These are phyloP conservation scores for Otus sunia DNA, from an alignment of 2,113 vertebrate genomes.

Conservation along the genomic window DNA sequence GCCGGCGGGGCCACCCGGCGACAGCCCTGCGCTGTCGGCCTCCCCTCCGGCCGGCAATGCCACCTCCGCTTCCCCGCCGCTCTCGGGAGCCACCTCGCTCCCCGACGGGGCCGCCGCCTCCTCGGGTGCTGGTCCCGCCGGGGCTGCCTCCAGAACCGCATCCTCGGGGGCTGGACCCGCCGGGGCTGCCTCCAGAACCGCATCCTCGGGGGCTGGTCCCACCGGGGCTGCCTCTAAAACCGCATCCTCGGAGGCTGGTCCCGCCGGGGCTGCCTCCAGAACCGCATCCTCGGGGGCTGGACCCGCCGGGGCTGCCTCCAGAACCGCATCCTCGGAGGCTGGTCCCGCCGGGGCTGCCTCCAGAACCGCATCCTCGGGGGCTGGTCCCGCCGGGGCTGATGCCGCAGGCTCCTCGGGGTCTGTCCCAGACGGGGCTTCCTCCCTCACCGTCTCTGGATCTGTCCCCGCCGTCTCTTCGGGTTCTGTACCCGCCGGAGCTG, in stretches of 20 bases:
- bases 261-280: neutral
- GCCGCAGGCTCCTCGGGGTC: accelerated
- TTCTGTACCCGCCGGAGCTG: neutral
- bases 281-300: neutral
- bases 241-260: neutral
- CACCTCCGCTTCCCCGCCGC: neutral
- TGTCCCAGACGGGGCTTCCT: no score
- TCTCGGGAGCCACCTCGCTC: neutral
- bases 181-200: neutral
- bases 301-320: neutral
- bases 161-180: neutral
- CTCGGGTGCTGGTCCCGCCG: neutral
- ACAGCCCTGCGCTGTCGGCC: neutral
- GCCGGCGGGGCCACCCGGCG: neutral
- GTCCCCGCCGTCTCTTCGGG: neutral
- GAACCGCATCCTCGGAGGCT: neutral
- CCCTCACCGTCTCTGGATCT: neutral
- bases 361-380: neutral
- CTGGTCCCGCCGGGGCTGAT: neutral
- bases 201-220: neutral
- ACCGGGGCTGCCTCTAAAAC: neutral
- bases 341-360: neutral
- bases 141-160: neutral
- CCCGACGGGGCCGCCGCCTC: neutral
- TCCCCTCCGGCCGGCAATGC: neutral